These are phyloP conservation scores for Cisticola juncidis DNA, from an alignment of 2,113 vertebrate species.

Conservation along the genomic window DNA sequence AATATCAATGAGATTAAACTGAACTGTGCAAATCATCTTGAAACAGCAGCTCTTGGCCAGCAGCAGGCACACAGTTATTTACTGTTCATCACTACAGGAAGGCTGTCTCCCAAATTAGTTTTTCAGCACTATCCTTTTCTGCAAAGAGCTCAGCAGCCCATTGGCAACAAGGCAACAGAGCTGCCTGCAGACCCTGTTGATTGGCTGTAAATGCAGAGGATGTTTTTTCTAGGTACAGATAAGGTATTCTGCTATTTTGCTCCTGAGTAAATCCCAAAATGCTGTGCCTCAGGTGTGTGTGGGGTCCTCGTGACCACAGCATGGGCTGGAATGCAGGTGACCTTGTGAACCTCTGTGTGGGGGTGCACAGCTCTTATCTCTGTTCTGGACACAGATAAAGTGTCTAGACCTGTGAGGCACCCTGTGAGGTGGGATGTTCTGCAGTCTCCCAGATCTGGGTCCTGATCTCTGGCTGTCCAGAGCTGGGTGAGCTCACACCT, in stretches of 20 bases:
- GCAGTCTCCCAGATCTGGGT: neutral
- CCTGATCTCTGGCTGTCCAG: neutral
- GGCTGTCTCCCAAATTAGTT: neutral
- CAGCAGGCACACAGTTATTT: neutral
- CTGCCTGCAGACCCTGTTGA: neutral
- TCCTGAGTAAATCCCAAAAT: neutral
- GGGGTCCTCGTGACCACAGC: neutral
- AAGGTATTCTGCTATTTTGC: neutral
- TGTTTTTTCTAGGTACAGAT: neutral
- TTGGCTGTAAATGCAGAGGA: neutral
- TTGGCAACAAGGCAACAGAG: neutral
- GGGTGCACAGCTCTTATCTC: neutral
- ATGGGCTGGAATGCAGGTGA: neutral
- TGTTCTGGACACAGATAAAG: neutral
- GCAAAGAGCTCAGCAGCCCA: neutral
- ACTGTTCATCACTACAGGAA: neutral
- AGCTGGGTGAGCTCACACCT: neutral
- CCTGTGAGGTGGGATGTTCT: neutral
- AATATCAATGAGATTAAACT: neutral
- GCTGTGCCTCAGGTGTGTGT: neutral
- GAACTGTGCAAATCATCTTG: neutral
- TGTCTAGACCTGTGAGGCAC: neutral
- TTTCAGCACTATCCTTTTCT: neutral
- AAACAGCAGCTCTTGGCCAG: neutral
- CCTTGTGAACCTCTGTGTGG: neutral